Evolutionary conservation across 2,888 invertebrate genomes (phyloP).

Genomic region (Tetrapedia diversipes): DNA sequence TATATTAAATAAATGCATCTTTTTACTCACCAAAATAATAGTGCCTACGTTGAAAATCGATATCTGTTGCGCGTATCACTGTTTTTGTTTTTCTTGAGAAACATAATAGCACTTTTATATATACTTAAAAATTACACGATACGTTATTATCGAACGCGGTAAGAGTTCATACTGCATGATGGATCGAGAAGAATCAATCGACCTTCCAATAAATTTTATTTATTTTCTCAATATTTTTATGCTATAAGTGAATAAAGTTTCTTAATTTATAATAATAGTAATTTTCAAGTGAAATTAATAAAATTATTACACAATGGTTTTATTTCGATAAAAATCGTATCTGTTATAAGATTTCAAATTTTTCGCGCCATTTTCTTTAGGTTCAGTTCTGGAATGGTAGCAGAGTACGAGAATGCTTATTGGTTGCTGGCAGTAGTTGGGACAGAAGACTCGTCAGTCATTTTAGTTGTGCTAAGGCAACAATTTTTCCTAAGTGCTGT

Average conservation of each 20-base stretch:
- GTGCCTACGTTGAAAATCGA: background rate
- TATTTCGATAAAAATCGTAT: background rate
- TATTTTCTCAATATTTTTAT: background rate
- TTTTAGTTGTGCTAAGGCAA: conserved; percentile 8
- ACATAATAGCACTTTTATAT: conserved; percentile 4
- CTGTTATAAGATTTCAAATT: background rate
- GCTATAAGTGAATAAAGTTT: too few relatives aligned
- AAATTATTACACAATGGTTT: background rate
- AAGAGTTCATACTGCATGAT: background rate
- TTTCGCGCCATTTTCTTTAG: conserved; percentile 25
- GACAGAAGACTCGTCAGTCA: conserved; percentile 23
- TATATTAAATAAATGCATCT: conserved; percentile 5
- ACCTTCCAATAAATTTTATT: background rate
- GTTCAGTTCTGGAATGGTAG: background rate
- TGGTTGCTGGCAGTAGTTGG: conserved; percentile 18
- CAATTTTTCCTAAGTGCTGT: background rate
- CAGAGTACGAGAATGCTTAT: conserved; percentile 12
- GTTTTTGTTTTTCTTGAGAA: background rate
- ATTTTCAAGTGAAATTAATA: background rate
- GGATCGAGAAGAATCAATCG: background rate
- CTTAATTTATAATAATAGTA: background rate
- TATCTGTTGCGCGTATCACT: background rate
- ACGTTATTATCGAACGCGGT: background rate
- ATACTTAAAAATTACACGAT: background rate
- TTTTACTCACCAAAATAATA: conserved; percentile 5